phyloP scores from a whole-genome alignment of 1,140 invertebrate genomes.

The Drosophila virilis region DNA sequence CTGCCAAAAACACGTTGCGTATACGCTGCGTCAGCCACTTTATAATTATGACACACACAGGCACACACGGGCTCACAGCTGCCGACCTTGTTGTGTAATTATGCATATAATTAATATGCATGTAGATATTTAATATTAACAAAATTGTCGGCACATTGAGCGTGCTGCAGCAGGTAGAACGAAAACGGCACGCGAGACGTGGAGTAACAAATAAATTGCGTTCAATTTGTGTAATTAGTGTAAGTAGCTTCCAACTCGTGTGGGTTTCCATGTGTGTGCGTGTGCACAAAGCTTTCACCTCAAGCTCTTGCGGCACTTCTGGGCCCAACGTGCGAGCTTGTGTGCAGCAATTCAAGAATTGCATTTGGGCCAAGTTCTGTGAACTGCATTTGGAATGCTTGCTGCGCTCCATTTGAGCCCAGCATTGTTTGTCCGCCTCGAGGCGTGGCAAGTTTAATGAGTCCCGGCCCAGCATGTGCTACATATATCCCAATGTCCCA shows the following conservation, averaged over 20 bases:
- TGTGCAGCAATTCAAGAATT: slow-evolving; percentile 50
- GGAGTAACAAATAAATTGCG: slow-evolving; percentile 66
- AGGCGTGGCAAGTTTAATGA: slow-evolving; percentile 40
- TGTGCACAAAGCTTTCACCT: slow-evolving; percentile 6
- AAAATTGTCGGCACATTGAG: slow-evolving; percentile 69
- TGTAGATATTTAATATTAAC: slow-evolving; percentile 77
- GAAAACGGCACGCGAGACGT: slow-evolving; percentile 4
- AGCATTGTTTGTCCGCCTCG: slow-evolving; percentile 26
- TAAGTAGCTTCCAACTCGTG: slow-evolving; percentile 49
- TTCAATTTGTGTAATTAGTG: slow-evolving; percentile 79
- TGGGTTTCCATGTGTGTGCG: not conserved
- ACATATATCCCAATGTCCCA: slow-evolving; percentile 16
- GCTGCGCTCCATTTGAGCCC: slow-evolving; percentile 36
- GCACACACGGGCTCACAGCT: slow-evolving; percentile 11
- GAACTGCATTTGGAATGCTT: slow-evolving; percentile 45
- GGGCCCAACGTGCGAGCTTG: slow-evolving; percentile 13
- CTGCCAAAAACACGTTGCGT: slow-evolving; percentile 58
- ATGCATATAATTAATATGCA: slow-evolving; percentile 81
- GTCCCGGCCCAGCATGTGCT: slow-evolving; percentile 18
- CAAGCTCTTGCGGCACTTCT: slow-evolving; percentile 10
- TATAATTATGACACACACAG: slow-evolving; percentile 61
- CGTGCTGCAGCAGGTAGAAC: slow-evolving; percentile 12
- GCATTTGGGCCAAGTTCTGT: slow-evolving; percentile 20
- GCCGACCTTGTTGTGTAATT: slow-evolving; percentile 62
- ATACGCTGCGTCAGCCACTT: slow-evolving; percentile 62